These are phyloP conservation scores for Syngnathus typhle DNA, from an alignment of 2,113 vertebrate species.

Conservation along the genomic window DNA sequence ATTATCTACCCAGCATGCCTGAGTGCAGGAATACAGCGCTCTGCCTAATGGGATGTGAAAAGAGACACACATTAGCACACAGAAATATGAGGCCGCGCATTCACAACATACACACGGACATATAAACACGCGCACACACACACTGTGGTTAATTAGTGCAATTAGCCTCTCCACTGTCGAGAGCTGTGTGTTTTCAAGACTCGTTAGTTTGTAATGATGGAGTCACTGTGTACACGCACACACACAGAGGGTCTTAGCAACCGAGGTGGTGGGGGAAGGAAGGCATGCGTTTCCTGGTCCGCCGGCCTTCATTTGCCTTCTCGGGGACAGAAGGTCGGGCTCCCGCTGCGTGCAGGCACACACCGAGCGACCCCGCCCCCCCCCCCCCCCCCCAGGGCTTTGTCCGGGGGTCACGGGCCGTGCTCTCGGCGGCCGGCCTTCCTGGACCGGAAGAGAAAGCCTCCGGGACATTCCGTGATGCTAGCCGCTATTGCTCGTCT, in stretches of 20 bases:
- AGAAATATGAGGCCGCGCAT: constrained; percentile 28
- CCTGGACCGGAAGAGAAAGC: constrained; percentile 68
- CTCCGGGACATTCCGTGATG: constrained; percentile 87
- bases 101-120: constrained; percentile 30
- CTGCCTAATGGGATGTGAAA: constrained; percentile 65
- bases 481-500: constrained; percentile 63
- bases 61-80: constrained; percentile 51
- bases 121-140: constrained; percentile 23
- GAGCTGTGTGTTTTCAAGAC: constrained; percentile 60
- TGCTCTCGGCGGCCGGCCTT: constrained; percentile 70
- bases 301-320: constrained; percentile 74
- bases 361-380: constrained; percentile 44
- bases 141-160: constrained; percentile 73
- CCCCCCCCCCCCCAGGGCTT: constrained; percentile 65
- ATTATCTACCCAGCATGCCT: constrained; percentile 60
- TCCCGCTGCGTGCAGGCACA: constrained; percentile 72
- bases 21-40: constrained; percentile 33
- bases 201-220: constrained; percentile 46
- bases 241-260: constrained; percentile 82
- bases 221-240: constrained; percentile 31
- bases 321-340: constrained; percentile 57
- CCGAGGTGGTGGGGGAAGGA: constrained; percentile 76
- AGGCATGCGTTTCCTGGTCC: constrained; percentile 81
- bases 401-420: constrained; percentile 81
- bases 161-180: constrained; percentile 72